Evolutionary conservation across 2,797 vertebrate species (phyloP).

Genomic region (Sebastes ruberrimus): DNA sequence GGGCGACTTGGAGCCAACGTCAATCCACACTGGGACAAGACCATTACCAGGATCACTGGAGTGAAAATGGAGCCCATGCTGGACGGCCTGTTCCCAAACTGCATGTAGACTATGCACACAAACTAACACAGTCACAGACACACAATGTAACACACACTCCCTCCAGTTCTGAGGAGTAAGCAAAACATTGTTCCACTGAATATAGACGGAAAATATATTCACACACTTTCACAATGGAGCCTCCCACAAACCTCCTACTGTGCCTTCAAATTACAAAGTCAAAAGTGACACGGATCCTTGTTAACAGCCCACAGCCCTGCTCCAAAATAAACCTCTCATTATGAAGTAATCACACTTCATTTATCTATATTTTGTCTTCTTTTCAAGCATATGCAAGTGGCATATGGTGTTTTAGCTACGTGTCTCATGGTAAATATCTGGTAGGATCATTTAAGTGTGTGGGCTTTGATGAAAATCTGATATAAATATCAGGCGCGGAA

Average conservation of each 20-base stretch:
- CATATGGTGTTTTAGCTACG: not conserved
- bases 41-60: constrained; percentile 74
- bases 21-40: constrained; percentile 65
- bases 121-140: constrained; percentile 4
- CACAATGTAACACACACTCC: not conserved
- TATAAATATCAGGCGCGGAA: not conserved
- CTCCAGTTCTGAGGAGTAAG: not conserved
- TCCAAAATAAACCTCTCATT: constrained; percentile 47
- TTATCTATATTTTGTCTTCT: constrained; percentile 1
- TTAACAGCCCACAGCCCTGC: constrained; percentile 44
- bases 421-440: not conserved
- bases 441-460: not conserved
- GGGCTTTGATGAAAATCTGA: not conserved
- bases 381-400: not conserved
- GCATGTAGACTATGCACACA: constrained; percentile 2
- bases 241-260: constrained; percentile 48
- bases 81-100: constrained; percentile 48
- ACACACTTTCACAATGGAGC: constrained; percentile 33
- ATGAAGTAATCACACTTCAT: constrained; percentile 17
- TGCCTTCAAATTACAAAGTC: constrained; percentile 43
- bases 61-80: constrained; percentile 63
- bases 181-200: constrained; percentile 3
- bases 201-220: constrained; percentile 1
- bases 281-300: constrained; percentile 45
- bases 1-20: constrained; percentile 61